Evolutionary conservation across 1,140 invertebrate genomes (phyloP).

Genomic region (Heterodera schachtii): DNA sequence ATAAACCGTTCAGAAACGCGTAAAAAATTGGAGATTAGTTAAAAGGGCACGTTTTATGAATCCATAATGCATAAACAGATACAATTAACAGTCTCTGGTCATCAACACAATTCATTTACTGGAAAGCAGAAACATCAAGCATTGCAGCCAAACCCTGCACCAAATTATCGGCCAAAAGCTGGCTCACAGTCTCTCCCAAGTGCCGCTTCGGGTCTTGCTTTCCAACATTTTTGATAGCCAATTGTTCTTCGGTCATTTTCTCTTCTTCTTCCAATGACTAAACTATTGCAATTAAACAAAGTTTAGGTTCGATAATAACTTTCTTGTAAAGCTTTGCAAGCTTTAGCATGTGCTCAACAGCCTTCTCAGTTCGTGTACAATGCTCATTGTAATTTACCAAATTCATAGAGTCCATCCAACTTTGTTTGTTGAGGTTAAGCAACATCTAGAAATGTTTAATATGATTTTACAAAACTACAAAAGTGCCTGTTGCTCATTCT

Average conservation of each 20-base stretch:
- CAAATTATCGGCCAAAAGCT: constrained; percentile 95
- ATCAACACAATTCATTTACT: constrained; percentile 25
- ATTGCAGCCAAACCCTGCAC: constrained; percentile 97
- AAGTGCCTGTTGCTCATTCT: constrained; percentile 84
- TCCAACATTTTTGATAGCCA: constrained; percentile 99
- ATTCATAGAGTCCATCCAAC: constrained; percentile 97
- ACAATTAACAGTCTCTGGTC: neutral
- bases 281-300: constrained; percentile 20
- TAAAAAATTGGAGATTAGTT: no score
- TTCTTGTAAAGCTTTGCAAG: constrained; percentile 98
- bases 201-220: constrained; percentile 99
- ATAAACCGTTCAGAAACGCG: no score
- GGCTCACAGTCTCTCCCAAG: constrained; percentile 96
- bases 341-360: constrained; percentile 92
- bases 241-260: constrained; percentile 98
- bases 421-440: constrained; percentile 96
- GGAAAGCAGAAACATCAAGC: constrained; percentile 82
- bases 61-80: no score
- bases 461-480: constrained; percentile 1
- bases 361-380: constrained; percentile 81
- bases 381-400: constrained; percentile 92
- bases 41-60: no score
- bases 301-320: constrained; percentile 63
- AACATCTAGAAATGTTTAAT: constrained; percentile 77
- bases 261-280: constrained; percentile 93